phyloP scores from a whole-genome alignment of 2,797 vertebrate genomes.

The Lagodon rhomboides region DNA sequence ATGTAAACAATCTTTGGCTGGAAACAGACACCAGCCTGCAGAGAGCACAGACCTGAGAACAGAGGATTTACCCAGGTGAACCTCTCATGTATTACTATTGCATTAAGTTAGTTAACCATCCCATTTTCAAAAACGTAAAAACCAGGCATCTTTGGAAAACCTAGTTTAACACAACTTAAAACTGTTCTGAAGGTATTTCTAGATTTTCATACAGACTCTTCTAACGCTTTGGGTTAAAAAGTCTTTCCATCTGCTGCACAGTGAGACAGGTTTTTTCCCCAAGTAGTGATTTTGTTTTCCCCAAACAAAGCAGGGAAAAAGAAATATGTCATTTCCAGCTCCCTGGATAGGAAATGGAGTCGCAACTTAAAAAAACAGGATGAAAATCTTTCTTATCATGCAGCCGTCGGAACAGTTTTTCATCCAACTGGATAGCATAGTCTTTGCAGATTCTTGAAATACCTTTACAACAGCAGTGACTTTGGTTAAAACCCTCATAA shows the following conservation, averaged over 20 bases:
- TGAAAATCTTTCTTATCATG: neutral
- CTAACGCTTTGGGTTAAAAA: neutral
- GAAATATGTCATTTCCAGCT: neutral
- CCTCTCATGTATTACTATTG: neutral
- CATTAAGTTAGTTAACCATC: neutral
- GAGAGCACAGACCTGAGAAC: neutral
- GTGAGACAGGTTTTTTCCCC: neutral
- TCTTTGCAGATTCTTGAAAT: constrained; percentile 1
- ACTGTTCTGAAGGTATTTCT: neutral
- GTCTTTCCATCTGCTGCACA: neutral
- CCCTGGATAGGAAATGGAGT: neutral
- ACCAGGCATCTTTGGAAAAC: neutral
- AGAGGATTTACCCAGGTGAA: neutral
- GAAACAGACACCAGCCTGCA: neutral
- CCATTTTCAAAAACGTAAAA: neutral
- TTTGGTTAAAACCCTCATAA: neutral
- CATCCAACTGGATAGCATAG: neutral
- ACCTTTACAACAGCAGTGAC: neutral
- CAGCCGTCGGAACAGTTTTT: neutral
- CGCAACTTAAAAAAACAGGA: neutral
- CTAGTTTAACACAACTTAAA: neutral
- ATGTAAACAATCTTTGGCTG: constrained; percentile 3
- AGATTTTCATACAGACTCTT: neutral
- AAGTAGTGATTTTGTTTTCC: neutral
- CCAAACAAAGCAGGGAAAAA: constrained; percentile 7